phyloP scores from a whole-genome alignment of 2,113 vertebrate species.

The Terrapene triunguis region DNA sequence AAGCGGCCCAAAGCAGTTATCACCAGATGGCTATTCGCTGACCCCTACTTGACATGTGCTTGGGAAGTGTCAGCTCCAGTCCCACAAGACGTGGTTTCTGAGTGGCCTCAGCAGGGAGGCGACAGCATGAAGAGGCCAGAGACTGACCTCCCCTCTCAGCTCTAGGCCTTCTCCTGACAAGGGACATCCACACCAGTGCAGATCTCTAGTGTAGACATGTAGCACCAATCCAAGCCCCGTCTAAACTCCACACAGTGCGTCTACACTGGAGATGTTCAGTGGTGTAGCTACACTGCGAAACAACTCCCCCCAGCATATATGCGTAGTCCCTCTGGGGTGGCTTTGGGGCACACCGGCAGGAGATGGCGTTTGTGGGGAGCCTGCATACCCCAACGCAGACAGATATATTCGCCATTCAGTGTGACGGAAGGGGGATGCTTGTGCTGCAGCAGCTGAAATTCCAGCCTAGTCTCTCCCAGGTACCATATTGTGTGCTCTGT shows the following conservation, averaged over 20 bases:
- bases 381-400: neutral
- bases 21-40: no score
- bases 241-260: no score
- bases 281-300: no score
- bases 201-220: neutral
- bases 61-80: neutral
- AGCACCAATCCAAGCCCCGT: no score
- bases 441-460: neutral
- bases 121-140: neutral
- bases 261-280: no score
- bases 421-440: neutral
- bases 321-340: neutral
- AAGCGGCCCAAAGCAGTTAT: no score
- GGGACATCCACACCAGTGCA: neutral
- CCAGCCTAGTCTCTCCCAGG: neutral
- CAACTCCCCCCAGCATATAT: neutral
- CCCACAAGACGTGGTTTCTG: neutral
- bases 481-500: neutral
- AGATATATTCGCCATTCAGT: neutral
- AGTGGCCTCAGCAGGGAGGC: neutral
- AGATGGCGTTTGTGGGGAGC: no score
- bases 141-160: neutral
- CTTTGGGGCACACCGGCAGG: neutral
- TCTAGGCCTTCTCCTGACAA: neutral
- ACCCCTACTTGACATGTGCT: neutral